phyloP scores from a whole-genome alignment of 2,113 vertebrate genomes.

The Hippocampus abdominalis region DNA sequence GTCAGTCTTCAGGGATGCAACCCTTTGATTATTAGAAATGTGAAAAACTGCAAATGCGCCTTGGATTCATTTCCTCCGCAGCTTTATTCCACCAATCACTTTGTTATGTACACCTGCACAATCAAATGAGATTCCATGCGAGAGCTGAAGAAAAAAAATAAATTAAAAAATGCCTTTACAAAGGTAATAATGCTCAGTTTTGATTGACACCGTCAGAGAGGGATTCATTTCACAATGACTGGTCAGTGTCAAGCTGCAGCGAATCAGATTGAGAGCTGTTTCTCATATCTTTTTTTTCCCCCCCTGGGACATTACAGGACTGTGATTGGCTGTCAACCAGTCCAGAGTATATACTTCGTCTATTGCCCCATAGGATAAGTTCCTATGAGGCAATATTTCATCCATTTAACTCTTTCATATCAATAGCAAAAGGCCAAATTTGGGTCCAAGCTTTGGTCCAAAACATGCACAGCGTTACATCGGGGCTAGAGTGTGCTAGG shows the following conservation, averaged over 20 bases:
- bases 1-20: neutral
- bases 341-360: neutral
- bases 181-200: neutral
- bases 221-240: neutral
- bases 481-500: too few species aligned
- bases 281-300: neutral
- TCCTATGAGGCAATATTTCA: too few species aligned
- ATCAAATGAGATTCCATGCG: neutral
- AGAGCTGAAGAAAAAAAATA: neutral
- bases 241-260: neutral
- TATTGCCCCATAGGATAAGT: neutral
- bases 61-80: neutral
- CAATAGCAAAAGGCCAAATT: neutral
- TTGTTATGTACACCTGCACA: neutral
- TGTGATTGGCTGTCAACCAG: neutral
- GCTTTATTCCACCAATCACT: neutral
- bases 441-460: neutral
- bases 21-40: slow-evolving; percentile 1
- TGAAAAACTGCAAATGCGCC: slow-evolving; percentile 13
- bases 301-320: too few species aligned
- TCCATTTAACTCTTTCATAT: neutral
- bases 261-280: neutral
- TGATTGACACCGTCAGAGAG: neutral
- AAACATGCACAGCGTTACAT: neutral
- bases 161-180: neutral